A percentile compares a stretch with the other conserved stretches of the same genome.
Evolutionary conservation across 2,113 vertebrate species (phyloP).

Genomic region (Oreocharis arfaki): DNA sequence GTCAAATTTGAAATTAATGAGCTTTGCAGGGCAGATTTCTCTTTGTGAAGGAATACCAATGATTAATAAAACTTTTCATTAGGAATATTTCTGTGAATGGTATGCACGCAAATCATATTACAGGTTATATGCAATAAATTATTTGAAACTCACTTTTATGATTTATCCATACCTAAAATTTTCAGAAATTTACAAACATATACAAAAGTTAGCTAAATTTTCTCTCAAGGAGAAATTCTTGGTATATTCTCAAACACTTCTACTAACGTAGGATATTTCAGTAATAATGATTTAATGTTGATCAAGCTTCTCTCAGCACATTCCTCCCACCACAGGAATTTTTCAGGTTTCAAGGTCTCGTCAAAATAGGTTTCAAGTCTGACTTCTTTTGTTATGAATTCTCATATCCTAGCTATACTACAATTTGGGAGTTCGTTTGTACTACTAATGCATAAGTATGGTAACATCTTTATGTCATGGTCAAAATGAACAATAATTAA

Average conservation of each 20-base stretch:
- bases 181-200: not conserved
- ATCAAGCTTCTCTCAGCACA: not conserved
- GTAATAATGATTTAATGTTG: not conserved
- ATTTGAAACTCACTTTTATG: not conserved
- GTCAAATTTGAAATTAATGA: not conserved
- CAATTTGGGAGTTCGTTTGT: not conserved
- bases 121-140: not conserved
- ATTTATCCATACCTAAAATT: not conserved
- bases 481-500: not conserved
- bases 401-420: not conserved
- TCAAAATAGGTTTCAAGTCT: not conserved
- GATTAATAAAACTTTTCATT: not conserved
- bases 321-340: not conserved
- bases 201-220: not conserved
- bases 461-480: not conserved
- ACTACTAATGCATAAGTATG: not conserved
- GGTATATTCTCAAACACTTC: not conserved
- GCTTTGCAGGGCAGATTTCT: not conserved
- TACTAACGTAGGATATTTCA: not conserved
- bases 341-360: not conserved
- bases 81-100: not conserved
- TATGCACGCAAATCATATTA: not conserved
- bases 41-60: not conserved
- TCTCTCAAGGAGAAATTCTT: not conserved
- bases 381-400: not conserved